These are phyloP conservation scores for Drosophila pallidifrons DNA, from an alignment of 1,140 invertebrate species.

Conservation along the genomic window DNA sequence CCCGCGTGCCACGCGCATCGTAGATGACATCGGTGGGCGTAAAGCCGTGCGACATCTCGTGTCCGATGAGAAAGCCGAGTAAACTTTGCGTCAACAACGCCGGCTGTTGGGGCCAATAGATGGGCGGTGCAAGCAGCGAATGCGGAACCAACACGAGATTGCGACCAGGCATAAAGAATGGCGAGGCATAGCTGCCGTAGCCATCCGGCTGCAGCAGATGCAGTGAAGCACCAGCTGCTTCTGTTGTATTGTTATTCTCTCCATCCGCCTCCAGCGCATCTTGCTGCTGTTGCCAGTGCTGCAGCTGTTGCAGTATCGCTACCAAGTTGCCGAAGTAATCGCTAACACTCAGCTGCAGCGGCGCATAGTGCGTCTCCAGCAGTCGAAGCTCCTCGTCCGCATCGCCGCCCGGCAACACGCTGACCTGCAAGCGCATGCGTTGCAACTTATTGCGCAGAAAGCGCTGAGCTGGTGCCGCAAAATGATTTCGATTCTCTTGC, in stretches of 20 bases:
- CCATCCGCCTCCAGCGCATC: background rate
- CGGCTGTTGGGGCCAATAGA: constrained; percentile 34
- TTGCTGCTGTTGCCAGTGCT: background rate
- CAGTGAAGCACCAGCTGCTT: background rate
- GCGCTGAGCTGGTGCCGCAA: background rate
- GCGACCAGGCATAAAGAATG: constrained; percentile 35
- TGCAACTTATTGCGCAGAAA: constrained; percentile 45
- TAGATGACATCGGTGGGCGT: constrained; percentile 1
- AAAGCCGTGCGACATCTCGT: constrained; percentile 63
- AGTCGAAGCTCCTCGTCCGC: background rate
- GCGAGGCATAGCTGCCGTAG: constrained; percentile 50
- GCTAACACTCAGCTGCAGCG: constrained; percentile 12
- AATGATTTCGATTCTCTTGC: constrained; percentile 45
- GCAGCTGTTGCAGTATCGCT: constrained; percentile 9
- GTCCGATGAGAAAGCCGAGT: constrained; percentile 58
- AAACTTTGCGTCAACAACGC: constrained; percentile 37
- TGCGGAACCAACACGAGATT: constrained; percentile 55
- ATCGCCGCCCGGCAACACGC: constrained; percentile 43
- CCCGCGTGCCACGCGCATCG: constrained; percentile 18
- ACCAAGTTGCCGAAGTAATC: constrained; percentile 57
- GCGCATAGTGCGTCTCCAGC: constrained; percentile 32
- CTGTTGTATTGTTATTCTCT: too few species aligned
- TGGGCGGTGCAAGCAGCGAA: constrained; percentile 39
- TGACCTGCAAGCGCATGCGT: constrained; percentile 43
- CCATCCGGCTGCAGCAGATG: background rate